These are phyloP conservation scores for Chionoecetes opilio DNA, from an alignment of 1,140 invertebrate species.

Conservation along the genomic window DNA sequence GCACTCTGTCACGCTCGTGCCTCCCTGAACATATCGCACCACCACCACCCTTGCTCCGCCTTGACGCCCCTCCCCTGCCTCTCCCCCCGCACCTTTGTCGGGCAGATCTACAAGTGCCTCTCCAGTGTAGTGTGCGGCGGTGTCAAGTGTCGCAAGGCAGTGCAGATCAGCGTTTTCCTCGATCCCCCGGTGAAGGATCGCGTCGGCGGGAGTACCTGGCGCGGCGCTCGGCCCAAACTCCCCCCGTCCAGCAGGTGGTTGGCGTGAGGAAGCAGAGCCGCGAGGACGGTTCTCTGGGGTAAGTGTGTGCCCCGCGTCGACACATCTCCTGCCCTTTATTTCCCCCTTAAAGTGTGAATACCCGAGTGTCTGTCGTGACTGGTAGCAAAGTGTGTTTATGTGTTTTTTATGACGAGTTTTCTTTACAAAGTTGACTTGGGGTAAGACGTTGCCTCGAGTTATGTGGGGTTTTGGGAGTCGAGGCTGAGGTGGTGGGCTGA, in stretches of 20 bases:
- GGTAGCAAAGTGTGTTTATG: too few species aligned
- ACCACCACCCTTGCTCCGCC: background rate
- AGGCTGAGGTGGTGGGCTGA: too few species aligned
- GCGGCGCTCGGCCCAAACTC: background rate
- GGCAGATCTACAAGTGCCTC: background rate
- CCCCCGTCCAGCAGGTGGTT: slow-evolving; percentile 3
- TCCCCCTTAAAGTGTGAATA: too few species aligned
- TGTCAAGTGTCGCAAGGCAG: background rate
- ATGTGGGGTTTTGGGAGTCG: too few species aligned
- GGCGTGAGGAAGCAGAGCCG: background rate
- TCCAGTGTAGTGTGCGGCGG: background rate
- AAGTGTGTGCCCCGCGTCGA: background rate
- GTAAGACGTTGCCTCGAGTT: too few species aligned
- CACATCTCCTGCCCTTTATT: too few species aligned
- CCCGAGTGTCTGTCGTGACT: too few species aligned
- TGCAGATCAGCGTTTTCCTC: background rate
- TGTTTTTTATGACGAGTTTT: too few species aligned
- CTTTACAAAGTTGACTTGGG: too few species aligned
- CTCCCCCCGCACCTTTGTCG: background rate
- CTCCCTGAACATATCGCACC: background rate
- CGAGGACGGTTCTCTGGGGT: background rate
- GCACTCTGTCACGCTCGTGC: background rate
- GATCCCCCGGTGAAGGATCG: background rate
- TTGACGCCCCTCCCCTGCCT: background rate
- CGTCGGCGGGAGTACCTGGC: background rate